A percentile compares a stretch with the other conserved stretches of the same genome.
phyloP scores from a whole-genome alignment of 2,888 invertebrate species.

The Dasysyrphus tricinctus region DNA sequence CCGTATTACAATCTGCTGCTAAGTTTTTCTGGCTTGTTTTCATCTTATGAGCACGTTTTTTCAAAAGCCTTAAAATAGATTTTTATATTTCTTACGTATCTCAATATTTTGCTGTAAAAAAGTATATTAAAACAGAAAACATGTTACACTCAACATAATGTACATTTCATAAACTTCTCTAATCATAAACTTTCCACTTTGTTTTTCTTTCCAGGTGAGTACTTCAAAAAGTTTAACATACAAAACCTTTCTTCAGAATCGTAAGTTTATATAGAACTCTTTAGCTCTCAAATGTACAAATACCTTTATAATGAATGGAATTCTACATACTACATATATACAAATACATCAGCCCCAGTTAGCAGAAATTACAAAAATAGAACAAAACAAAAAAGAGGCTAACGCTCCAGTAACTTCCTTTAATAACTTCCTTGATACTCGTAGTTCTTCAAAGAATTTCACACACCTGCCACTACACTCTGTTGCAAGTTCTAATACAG shows the following conservation, averaged over 20 bases:
- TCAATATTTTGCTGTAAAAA: too few relatives aligned
- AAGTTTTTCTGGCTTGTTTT: too few relatives aligned
- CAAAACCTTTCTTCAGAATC: not conserved
- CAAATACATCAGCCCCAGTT: conserved; percentile 2
- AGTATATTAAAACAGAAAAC: not conserved
- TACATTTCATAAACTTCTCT: not conserved
- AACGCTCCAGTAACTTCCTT: conserved; percentile 10
- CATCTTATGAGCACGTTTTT: too few relatives aligned
- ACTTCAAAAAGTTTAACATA: conserved; percentile 18
- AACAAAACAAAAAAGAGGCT: conserved; percentile 8
- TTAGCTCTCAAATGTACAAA: not conserved
- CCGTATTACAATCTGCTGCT: too few relatives aligned
- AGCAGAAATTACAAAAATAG: not conserved
- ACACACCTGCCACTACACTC: conserved; percentile 19
- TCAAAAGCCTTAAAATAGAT: too few relatives aligned
- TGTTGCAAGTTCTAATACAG: conserved; percentile 9
- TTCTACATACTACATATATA: not conserved
- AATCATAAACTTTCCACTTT: conserved; percentile 17
- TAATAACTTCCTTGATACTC: not conserved
- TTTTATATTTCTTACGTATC: too few relatives aligned
- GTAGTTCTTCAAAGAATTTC: conserved; percentile 15
- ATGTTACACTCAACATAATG: not conserved
- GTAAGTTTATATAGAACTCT: conserved; percentile 39
- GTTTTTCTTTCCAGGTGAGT: conserved; percentile 55
- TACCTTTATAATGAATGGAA: not conserved